Percentiles rank a stretch among this genome's conserved stretches.
These are phyloP conservation scores for Cistogaster globosa DNA, from an alignment of 2,888 invertebrate genomes.

Conservation along the genomic window DNA sequence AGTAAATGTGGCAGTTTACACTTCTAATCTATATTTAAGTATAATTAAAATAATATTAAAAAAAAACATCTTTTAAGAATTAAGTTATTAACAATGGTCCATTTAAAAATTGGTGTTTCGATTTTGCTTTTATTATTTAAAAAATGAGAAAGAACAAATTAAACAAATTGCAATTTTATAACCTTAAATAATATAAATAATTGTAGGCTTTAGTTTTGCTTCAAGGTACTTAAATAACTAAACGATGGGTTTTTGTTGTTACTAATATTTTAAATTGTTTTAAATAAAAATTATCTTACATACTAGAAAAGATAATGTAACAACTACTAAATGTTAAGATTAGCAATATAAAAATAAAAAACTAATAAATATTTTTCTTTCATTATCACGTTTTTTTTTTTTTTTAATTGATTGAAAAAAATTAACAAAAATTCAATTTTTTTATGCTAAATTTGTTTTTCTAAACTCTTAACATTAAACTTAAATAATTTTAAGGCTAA, in stretches of 20 bases:
- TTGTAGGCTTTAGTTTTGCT: neutral
- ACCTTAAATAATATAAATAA: neutral
- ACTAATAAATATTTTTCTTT: conserved; percentile 18
- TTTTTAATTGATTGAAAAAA: conserved; percentile 9
- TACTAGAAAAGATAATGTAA: neutral
- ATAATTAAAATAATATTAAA: conserved; percentile 15
- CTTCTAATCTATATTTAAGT: conserved; percentile 29
- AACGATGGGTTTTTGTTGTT: conserved; percentile 61
- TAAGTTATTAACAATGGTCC: conserved; percentile 57
- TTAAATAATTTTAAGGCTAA: conserved; percentile 2
- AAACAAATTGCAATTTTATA: conserved; percentile 18
- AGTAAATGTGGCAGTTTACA: conserved; percentile 46
- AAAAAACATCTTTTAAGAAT: neutral
- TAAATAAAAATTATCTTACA: conserved; percentile 26
- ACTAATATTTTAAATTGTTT: neutral
- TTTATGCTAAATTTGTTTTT: neutral
- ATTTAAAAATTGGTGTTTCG: conserved; percentile 61
- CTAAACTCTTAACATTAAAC: conserved; percentile 4
- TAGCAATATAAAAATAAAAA: conserved; percentile 9
- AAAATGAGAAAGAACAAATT: neutral
- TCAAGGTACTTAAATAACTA: conserved; percentile 67
- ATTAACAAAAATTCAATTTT: neutral
- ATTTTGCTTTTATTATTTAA: conserved; percentile 12
- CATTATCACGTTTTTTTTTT: conserved; percentile 40
- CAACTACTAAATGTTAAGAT: conserved; percentile 10